Percentiles rank a stretch among this genome's conserved stretches.
Conservation (phyloP, 2,797 vertebrate species). For the Cossypha caffra region DNA sequence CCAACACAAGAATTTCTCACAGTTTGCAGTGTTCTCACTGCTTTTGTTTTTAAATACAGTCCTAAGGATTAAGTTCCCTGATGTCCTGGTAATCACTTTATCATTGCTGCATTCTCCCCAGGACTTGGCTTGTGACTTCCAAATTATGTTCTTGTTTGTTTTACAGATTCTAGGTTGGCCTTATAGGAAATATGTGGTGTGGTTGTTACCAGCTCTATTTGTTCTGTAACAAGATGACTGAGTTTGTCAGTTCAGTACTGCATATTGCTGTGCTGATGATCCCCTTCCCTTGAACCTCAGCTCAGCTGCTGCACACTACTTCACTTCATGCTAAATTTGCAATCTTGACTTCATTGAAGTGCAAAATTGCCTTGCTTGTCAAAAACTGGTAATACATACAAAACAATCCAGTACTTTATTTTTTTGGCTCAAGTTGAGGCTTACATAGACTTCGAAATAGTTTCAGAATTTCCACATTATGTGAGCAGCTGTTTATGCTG, state of each 20-base stretch:
- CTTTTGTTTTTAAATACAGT: neutral
- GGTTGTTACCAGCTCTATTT: slow-evolving; percentile 10
- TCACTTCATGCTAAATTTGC: slow-evolving; percentile 75
- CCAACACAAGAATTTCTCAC: neutral
- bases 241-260: slow-evolving; percentile 51
- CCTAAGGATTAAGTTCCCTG: neutral
- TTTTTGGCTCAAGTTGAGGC: slow-evolving; percentile 60
- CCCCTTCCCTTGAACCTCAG: slow-evolving; percentile 62
- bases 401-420: slow-evolving; percentile 62
- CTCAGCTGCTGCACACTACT: slow-evolving; percentile 57
- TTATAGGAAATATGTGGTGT: neutral
- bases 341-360: slow-evolving; percentile 73
- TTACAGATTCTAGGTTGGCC: neutral
- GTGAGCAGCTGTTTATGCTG: slow-evolving; percentile 64
- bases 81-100: neutral
- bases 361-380: slow-evolving; percentile 75
- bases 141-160: slow-evolving; percentile 12
- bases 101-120: neutral
- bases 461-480: slow-evolving; percentile 49
- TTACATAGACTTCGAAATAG: slow-evolving; percentile 59
- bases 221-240: slow-evolving; percentile 55
- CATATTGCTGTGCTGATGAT: slow-evolving; percentile 66
- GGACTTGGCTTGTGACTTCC: neutral
- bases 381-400: slow-evolving; percentile 70
- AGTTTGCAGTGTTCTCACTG: neutral